These are phyloP conservation scores for Drosophila sordidapex DNA, from an alignment of 2,888 invertebrate species.

Conservation along the genomic window DNA sequence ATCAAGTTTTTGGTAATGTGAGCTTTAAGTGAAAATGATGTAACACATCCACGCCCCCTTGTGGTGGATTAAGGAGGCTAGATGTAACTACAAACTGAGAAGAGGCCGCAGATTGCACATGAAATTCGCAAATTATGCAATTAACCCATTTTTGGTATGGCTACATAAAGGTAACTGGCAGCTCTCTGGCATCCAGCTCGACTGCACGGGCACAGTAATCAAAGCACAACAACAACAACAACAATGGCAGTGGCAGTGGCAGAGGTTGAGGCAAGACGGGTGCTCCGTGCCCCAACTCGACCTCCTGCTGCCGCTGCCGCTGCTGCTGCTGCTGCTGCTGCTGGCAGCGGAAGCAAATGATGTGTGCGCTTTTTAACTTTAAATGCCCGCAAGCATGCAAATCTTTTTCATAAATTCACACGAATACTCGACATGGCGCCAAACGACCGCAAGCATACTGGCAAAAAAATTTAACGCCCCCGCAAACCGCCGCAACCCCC, in stretches of 20 bases:
- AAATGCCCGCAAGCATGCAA: constrained; percentile 81
- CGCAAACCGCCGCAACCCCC: not conserved
- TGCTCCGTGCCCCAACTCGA: constrained; percentile 2
- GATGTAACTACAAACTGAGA: not conserved
- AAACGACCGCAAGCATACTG: constrained; percentile 24
- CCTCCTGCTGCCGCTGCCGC: constrained; percentile 23
- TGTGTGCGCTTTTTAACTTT: constrained; percentile 74
- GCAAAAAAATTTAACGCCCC: not conserved
- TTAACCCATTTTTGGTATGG: constrained; percentile 76
- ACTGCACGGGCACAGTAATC: constrained; percentile 2
- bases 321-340: constrained; percentile 10
- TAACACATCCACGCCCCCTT: not conserved
- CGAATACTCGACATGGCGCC: constrained; percentile 47
- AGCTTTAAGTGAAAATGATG: constrained; percentile 27
- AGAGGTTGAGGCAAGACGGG: constrained; percentile 9
- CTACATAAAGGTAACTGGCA: constrained; percentile 56
- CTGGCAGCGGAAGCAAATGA: constrained; percentile 44
- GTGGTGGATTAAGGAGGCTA: not conserved
- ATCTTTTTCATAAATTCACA: constrained; percentile 80
- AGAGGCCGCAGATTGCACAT: constrained; percentile 55
- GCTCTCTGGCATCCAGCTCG: not conserved
- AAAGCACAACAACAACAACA: constrained; percentile 17
- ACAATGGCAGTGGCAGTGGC: not conserved
- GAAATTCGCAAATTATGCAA: constrained; percentile 79
- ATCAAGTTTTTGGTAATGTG: constrained; percentile 14